Conservation (phyloP, 2,888 invertebrate genomes). For the Diaprepes abbreviatus region DNA sequence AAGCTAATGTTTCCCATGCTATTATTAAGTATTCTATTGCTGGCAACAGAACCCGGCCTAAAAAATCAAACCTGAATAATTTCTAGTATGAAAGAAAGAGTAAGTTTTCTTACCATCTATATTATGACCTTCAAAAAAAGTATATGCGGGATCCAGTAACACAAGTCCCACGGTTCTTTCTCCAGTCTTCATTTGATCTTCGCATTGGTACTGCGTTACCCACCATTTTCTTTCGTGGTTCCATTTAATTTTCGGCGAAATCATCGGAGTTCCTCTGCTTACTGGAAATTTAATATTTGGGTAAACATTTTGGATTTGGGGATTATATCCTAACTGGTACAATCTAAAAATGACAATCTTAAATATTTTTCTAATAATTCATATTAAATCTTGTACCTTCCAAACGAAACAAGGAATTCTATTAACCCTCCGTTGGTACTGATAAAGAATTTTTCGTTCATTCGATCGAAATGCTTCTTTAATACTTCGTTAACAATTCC, state of each 20-base stretch:
- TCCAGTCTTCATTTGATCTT: slow-evolving; percentile 28
- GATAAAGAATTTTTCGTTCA: not conserved
- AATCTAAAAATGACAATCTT: slow-evolving; percentile 71
- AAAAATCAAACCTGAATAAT: too few species aligned
- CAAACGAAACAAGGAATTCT: not conserved
- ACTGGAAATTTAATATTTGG: slow-evolving; percentile 85
- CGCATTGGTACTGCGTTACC: slow-evolving; percentile 71
- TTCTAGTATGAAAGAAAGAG: not conserved
- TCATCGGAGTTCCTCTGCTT: slow-evolving; percentile 70
- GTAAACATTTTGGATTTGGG: slow-evolving; percentile 82
- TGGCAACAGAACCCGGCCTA: slow-evolving; percentile 67
- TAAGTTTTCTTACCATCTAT: slow-evolving; percentile 39
- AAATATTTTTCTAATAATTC: too few species aligned
- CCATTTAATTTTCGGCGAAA: slow-evolving; percentile 86
- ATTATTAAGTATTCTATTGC: slow-evolving; percentile 71
- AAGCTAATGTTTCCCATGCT: slow-evolving; percentile 68
- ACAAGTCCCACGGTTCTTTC: slow-evolving; percentile 26
- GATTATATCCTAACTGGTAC: slow-evolving; percentile 82
- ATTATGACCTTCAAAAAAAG: slow-evolving; percentile 81
- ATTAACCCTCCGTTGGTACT: not conserved
- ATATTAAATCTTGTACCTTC: not conserved
- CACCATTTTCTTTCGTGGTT: slow-evolving; percentile 86
- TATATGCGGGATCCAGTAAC: slow-evolving; percentile 67
- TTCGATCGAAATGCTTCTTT: not conserved
- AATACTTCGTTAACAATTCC: not conserved